phyloP scores from a whole-genome alignment of 2,113 vertebrate genomes.

The Cyprinodon variegatus region DNA sequence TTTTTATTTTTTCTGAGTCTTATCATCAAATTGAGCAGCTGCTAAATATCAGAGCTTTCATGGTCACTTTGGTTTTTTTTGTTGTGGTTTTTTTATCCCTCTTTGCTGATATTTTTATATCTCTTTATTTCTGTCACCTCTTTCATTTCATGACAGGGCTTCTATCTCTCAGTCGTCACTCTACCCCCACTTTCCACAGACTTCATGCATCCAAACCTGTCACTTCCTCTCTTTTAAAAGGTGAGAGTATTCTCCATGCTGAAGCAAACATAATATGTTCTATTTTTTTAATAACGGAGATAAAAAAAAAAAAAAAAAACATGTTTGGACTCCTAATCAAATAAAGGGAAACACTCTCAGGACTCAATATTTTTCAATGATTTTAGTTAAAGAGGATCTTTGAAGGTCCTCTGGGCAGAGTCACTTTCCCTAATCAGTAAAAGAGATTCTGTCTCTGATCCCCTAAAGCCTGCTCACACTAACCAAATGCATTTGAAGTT shows the following conservation, averaged over 20 bases:
- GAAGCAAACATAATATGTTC: slow-evolving; percentile 22
- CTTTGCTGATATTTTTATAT: slow-evolving; percentile 36
- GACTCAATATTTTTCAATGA: slow-evolving; percentile 30
- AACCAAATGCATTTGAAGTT: slow-evolving; percentile 43
- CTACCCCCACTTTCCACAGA: neutral
- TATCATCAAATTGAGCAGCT: slow-evolving; percentile 39
- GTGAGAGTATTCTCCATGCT: slow-evolving; percentile 21
- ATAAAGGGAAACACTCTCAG: slow-evolving; percentile 1
- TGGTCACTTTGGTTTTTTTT: slow-evolving; percentile 17
- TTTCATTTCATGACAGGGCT: slow-evolving; percentile 42
- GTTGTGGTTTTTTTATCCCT: slow-evolving; percentile 9
- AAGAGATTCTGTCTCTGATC: slow-evolving; percentile 31
- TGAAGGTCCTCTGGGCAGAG: slow-evolving; percentile 16
- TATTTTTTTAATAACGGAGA: slow-evolving; percentile 8
- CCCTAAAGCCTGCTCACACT: slow-evolving; percentile 11
- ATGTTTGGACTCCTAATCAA: slow-evolving; percentile 6
- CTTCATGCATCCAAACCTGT: slow-evolving; percentile 28
- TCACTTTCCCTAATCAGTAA: slow-evolving; percentile 25
- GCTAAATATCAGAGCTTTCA: slow-evolving; percentile 37
- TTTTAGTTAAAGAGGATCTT: slow-evolving; percentile 17
- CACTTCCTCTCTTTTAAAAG: slow-evolving; percentile 50
- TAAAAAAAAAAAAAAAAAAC: slow-evolving; percentile 4
- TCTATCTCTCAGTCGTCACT: slow-evolving; percentile 46
- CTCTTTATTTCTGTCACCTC: slow-evolving; percentile 30
- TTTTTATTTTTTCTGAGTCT: slow-evolving; percentile 8